phyloP scores from a whole-genome alignment of 2,113 vertebrate genomes.

The Mesoclemmys tuberculata region DNA sequence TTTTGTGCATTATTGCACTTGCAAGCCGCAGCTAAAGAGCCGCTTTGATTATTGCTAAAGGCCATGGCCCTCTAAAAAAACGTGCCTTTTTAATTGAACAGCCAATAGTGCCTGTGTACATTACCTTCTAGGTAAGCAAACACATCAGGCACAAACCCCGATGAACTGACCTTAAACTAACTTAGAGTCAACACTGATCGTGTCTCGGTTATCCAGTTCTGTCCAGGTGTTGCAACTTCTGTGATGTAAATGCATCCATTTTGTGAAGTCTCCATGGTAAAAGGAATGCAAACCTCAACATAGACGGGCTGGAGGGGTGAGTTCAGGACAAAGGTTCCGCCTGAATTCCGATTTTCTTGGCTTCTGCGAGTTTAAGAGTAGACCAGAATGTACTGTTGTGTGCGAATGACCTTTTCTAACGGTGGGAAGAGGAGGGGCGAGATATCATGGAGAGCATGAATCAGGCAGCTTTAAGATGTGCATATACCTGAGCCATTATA shows the following conservation, averaged over 20 bases:
- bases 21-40: slow-evolving; percentile 19
- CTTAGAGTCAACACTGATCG: neutral
- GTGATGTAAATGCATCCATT: neutral
- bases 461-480: neutral
- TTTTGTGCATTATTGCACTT: slow-evolving; percentile 37
- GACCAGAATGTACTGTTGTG: neutral
- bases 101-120: no score
- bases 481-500: neutral
- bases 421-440: rapidly evolving
- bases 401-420: neutral
- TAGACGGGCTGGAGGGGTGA: neutral
- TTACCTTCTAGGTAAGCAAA: neutral
- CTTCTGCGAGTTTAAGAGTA: neutral
- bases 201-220: neutral
- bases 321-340: neutral
- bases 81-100: neutral
- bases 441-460: neutral
- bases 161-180: neutral
- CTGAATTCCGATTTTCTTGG: neutral
- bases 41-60: neutral
- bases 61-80: neutral
- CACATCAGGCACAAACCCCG: neutral
- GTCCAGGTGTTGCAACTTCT: neutral
- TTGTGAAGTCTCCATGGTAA: neutral
- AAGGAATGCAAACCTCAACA: neutral